Evolutionary conservation across 92 coral and sea anemone species (phyloP).

Genomic region (Hydrozoanthus gracilis): DNA sequence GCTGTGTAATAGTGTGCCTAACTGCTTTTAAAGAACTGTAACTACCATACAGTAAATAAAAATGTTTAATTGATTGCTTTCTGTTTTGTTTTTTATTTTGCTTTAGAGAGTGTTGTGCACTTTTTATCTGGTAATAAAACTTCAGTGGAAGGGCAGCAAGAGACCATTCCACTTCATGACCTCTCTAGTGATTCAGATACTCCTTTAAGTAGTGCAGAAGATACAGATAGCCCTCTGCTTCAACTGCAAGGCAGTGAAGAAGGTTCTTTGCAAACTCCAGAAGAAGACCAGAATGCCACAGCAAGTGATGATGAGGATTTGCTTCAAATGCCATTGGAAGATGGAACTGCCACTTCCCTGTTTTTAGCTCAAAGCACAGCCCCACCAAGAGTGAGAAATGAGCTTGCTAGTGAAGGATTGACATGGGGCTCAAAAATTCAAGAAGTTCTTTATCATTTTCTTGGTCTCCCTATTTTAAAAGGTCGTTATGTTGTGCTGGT

Average conservation of each 20-base stretch:
- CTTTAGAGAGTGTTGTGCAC: constrained; percentile 72
- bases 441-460: constrained; percentile 58
- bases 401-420: constrained; percentile 18
- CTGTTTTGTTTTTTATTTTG: background rate
- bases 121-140: constrained; percentile 70
- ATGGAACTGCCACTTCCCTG: background rate
- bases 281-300: background rate
- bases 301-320: constrained; percentile 40
- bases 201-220: background rate
- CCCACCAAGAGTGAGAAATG: background rate
- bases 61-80: background rate
- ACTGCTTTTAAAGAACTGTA: no score
- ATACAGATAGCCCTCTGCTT: background rate
- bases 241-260: constrained; percentile 1
- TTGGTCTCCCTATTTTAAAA: constrained; percentile 67
- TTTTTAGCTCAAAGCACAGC: background rate
- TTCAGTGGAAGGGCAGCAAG: background rate
- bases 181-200: background rate
- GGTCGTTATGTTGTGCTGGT: constrained; percentile 65
- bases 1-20: no score
- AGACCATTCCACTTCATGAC: background rate
- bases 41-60: background rate
- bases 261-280: constrained; percentile 26
- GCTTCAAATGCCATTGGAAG: constrained; percentile 42
- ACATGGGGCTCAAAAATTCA: constrained; percentile 56